Percentiles rank a stretch among this genome's conserved stretches.
phyloP scores from a whole-genome alignment of 2,888 invertebrate species.

The Ectobius pallidus region DNA sequence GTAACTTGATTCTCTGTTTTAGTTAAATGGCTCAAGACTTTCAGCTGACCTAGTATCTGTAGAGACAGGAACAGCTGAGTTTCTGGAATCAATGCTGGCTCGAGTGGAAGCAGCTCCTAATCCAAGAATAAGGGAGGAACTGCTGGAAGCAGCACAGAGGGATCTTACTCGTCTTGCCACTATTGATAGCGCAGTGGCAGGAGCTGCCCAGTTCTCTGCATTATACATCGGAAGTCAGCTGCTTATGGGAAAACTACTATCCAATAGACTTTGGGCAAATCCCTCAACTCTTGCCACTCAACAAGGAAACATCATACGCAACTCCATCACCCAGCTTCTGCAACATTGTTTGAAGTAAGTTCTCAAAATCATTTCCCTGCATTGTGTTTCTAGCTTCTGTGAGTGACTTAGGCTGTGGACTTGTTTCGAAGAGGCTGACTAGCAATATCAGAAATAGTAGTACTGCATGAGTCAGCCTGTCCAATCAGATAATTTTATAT shows the following conservation, averaged over 20 bases:
- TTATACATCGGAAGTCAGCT: conserved; percentile 71
- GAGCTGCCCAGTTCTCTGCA: conserved; percentile 78
- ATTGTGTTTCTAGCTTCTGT: too few species aligned
- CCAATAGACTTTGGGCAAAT: conserved; percentile 56
- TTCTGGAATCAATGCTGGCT: conserved; percentile 74
- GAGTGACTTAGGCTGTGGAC: too few species aligned
- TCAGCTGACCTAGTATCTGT: conserved; percentile 45
- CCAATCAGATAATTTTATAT: too few species aligned
- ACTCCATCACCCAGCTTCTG: conserved; percentile 56
- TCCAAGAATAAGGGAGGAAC: conserved; percentile 60
- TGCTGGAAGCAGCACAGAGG: conserved; percentile 67
- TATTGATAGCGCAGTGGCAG: conserved; percentile 63
- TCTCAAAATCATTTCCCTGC: too few species aligned
- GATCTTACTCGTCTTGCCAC: conserved; percentile 66
- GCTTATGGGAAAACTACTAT: conserved; percentile 58
- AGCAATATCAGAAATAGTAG: too few species aligned
- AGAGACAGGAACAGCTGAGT: conserved; percentile 65
- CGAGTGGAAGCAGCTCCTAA: conserved; percentile 69
- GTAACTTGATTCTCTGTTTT: too few species aligned
- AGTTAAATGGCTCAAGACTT: conserved; percentile 43
- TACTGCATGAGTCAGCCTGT: too few species aligned
- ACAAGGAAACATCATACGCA: conserved; percentile 54
- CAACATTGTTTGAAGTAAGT: conserved; percentile 56
- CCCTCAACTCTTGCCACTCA: conserved; percentile 56
- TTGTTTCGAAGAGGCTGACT: too few species aligned